Evolutionary conservation across 2,888 invertebrate genomes (phyloP), one percentile per base, ranked within the genome.

Genomic region (Pterobdella sp.): DNA sequence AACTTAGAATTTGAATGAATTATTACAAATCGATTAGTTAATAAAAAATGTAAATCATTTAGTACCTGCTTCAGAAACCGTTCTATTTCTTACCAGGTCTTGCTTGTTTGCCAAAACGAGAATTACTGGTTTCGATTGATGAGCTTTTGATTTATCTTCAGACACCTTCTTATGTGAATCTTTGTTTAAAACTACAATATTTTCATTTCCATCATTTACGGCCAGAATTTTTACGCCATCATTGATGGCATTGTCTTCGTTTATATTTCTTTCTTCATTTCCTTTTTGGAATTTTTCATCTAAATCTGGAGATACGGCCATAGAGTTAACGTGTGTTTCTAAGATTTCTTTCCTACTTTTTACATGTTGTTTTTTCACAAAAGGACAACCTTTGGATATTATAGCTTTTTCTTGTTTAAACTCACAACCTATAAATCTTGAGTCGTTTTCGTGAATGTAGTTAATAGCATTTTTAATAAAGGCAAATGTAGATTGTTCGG

Each of bases 21-120:
- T n/a, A n/a, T n/a, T 18, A 42, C 42, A 42, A 42, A 42, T 18
- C 7, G 10, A 42, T 18, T 14, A 42, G 18, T 18, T 14, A 14
- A 42, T 18, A 42, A 42, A 18, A 7, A 42, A 7, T 42, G 22
- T 42, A 42, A 42, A 42, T 14, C 49, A 42, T 7, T 42, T 42
- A 42, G 49, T 34, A 94, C 94, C 94, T 84, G 91, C 90, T 22
- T 89, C 88, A 26, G 90, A 86, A 76, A 94, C 91, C 75, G 89
- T 89, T 78, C 94, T 87, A 4, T 93, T 90, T 77, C 94, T 87
- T 0, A 92, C 94, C 79, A 94, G 85, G 81, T 95, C 94, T 1
- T 92, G 91, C 82, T 94, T 95, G 82, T 95, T 94, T 60, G 92
- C 94, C 1, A 93, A 94, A 26, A 94, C 88, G 75, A 95, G 93